phyloP scores from a whole-genome alignment of 1,140 invertebrate species.

The Centruroides sculpturatus region DNA sequence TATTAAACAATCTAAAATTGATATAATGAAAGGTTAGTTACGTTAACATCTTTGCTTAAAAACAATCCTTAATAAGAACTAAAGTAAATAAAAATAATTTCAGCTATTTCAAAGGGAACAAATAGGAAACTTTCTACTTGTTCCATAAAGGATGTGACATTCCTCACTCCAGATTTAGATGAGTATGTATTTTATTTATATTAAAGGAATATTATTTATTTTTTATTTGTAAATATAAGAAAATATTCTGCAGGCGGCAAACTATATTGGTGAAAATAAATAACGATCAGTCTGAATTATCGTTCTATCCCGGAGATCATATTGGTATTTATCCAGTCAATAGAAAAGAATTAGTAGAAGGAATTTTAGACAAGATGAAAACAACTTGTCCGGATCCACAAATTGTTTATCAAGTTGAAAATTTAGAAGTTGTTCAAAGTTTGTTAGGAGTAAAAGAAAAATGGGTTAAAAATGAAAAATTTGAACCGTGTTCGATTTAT shows the following conservation, averaged over 20 bases:
- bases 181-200: conserved; percentile 22
- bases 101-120: conserved; percentile 38
- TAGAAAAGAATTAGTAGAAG: conserved; percentile 57
- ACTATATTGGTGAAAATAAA: conserved; percentile 45
- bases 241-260: conserved; percentile 30
- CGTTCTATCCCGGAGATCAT: conserved; percentile 81
- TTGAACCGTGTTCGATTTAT: conserved; percentile 42
- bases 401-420: no score
- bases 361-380: conserved; percentile 39
- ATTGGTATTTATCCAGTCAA: conserved; percentile 81
- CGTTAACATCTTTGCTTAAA: no score
- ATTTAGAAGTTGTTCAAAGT: no score
- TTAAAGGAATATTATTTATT: conserved; percentile 4
- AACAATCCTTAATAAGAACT: no score
- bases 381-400: no score
- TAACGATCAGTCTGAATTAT: conserved; percentile 23
- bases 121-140: conserved; percentile 49
- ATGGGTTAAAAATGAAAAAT: conserved; percentile 69
- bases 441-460: conserved; percentile 38
- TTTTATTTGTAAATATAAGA: no score
- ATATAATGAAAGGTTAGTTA: no score
- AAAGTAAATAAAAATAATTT: no score
- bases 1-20: no score
- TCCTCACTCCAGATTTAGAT: conserved; percentile 31
- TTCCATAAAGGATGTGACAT: conserved; percentile 35